Conservation (phyloP, 2,888 invertebrate species). For the Drosophila meridiana region DNA sequence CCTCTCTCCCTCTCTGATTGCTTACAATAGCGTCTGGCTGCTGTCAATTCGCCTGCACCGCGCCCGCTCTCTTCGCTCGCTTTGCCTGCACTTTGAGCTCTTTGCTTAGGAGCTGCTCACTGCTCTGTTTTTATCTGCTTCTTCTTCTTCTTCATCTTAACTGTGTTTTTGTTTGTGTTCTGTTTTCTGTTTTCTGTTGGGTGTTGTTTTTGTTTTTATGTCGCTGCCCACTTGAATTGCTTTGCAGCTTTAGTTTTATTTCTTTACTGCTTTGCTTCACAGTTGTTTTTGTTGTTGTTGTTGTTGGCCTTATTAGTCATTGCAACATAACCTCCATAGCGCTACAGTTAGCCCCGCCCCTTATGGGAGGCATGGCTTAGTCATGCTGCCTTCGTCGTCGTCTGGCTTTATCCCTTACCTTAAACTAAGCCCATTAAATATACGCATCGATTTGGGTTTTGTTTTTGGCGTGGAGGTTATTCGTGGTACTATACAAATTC, state of each 20-base stretch:
- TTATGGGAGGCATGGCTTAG: not conserved
- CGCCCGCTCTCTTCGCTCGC: not conserved
- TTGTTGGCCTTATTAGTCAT: constrained; percentile 64
- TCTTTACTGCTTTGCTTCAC: constrained; percentile 17
- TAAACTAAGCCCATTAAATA: constrained; percentile 27
- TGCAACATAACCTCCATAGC: constrained; percentile 50
- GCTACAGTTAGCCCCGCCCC: constrained; percentile 1
- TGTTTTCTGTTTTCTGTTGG: not conserved
- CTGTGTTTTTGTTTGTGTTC: constrained; percentile 18
- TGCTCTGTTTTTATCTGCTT: constrained; percentile 27
- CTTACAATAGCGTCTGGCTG: constrained; percentile 28
- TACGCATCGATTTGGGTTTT: constrained; percentile 5
- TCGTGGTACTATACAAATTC: not conserved
- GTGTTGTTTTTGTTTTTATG: constrained; percentile 37
- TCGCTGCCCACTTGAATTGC: constrained; percentile 51
- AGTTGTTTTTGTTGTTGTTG: constrained; percentile 26
- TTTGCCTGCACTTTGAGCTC: constrained; percentile 31
- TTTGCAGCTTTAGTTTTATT: constrained; percentile 39
- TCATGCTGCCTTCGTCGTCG: constrained; percentile 12
- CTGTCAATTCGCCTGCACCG: constrained; percentile 6
- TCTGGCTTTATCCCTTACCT: constrained; percentile 23
- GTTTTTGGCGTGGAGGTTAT: not conserved
- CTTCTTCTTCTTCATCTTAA: constrained; percentile 29
- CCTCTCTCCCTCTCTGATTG: not conserved
- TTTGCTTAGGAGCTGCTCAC: constrained; percentile 33